A percentile compares a stretch with the other conserved stretches of the same genome.
Evolutionary conservation across 2,888 invertebrate species (phyloP).

Genomic region (Lysandra bellargus): DNA sequence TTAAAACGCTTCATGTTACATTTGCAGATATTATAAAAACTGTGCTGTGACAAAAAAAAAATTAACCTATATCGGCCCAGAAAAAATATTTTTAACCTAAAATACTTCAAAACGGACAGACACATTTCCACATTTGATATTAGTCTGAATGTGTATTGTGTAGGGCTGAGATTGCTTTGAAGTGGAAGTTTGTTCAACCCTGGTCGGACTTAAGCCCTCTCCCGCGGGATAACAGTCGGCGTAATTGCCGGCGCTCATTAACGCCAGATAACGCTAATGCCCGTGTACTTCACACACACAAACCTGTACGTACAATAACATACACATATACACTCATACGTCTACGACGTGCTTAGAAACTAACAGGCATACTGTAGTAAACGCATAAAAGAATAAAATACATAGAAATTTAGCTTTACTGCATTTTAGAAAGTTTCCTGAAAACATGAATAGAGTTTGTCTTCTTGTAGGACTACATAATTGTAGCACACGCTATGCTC

Average conservation of each 20-base stretch:
- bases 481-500: not conserved
- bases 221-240: slow-evolving; percentile 23
- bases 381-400: not conserved
- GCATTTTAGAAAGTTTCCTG: not conserved
- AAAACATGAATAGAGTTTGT: not conserved
- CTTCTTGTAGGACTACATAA: not conserved
- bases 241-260: slow-evolving; percentile 28
- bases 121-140: not conserved
- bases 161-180: not conserved
- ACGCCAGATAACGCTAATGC: slow-evolving; percentile 14
- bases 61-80: no score
- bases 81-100: no score
- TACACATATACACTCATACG: not conserved
- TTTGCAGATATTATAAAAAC: no score
- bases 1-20: no score
- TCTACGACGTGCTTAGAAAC: not conserved
- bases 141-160: not conserved
- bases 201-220: slow-evolving; percentile 1
- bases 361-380: not conserved
- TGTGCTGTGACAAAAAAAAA: no score
- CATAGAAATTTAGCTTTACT: not conserved
- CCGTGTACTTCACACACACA: not conserved
- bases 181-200: not conserved
- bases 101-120: not conserved
- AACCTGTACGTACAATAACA: not conserved